Evolutionary conservation across 1,140 invertebrate genomes (phyloP), one percentile per base, ranked within the genome.

Genomic region (Drosophila lacertosa): DNA sequence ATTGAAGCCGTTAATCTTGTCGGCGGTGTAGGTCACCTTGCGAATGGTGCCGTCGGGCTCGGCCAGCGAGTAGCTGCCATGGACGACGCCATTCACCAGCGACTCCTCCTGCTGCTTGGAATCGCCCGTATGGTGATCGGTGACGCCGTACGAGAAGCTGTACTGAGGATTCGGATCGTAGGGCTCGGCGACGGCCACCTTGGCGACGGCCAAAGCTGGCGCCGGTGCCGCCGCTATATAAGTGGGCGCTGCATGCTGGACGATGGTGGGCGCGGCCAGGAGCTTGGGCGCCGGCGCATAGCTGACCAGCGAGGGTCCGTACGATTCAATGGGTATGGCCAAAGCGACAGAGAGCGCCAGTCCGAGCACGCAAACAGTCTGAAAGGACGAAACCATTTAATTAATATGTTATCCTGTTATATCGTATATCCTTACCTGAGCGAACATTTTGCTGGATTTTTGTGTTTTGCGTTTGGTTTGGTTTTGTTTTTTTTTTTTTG

Each of bases 91-190:
- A 64, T 94, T 93, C 72, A 93, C 92, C 3, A 94, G 91, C 13
- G 93, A 92, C 80, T 94, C 94, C 65, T 93, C 81, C 11, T 93
- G 93, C 82, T 93, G 93, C 88, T 95, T 95, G 68, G 94, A 94
- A 90, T 95, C 94, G 42, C 95, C 95, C 20, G 94, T 96, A 67
- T 93, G 91, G 0, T 94, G 94, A 84, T 96, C 95, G 9, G 94
- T 93, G 1, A 96, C 94, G 33, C 94, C 94, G 91, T 96, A 96
- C 16, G 94, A 93, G 92, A 94, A 95, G 83, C 93, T 94, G 90
- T 96, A 96, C 39, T 94, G 93, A 2, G 95, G 95, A 91, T 95
- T 93, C 4, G 94, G 93, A 91, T 95, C 94, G 69, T 93, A 93
- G 16, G 94, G 93, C 84, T 95, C 94, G 26, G 92, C 71, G 13